Conservation (phyloP, 2,888 invertebrate genomes). For the Barypeithes pellucidus region DNA sequence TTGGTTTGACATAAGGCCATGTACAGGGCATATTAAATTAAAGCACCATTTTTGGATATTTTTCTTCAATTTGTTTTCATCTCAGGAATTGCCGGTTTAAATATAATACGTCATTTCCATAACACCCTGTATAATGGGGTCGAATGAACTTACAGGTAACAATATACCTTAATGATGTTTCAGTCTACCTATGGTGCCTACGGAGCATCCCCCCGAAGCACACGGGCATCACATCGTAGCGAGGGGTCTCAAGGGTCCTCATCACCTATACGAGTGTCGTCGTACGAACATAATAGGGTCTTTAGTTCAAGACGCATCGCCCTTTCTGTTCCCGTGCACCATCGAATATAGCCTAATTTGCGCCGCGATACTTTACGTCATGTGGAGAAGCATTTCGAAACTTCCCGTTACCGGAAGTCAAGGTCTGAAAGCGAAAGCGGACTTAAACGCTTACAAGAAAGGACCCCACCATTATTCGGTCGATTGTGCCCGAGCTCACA, state of each 20-base stretch:
- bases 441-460: constrained; percentile 75
- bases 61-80: no score
- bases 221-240: constrained; percentile 79
- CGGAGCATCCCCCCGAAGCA: constrained; percentile 66
- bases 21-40: no score
- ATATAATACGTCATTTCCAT: no score
- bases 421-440: constrained; percentile 65
- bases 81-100: no score
- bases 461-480: constrained; percentile 94
- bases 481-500: constrained; percentile 94
- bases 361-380: constrained; percentile 95
- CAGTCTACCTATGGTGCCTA: constrained; percentile 64
- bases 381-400: constrained; percentile 93
- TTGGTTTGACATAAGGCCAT: no score
- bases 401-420: constrained; percentile 68
- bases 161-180: constrained; percentile 3
- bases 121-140: no score
- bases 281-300: constrained; percentile 93
- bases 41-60: no score
- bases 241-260: constrained; percentile 88
- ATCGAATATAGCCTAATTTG: constrained; percentile 98
- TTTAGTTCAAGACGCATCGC: constrained; percentile 69
- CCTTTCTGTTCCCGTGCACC: constrained; percentile 93
- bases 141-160: no score
- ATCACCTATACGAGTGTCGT: constrained; percentile 90